A percentile compares a stretch with the other conserved stretches of the same genome.
Conservation (phyloP, 2,797 vertebrate genomes). For the Kryptolebias ocellatus region DNA sequence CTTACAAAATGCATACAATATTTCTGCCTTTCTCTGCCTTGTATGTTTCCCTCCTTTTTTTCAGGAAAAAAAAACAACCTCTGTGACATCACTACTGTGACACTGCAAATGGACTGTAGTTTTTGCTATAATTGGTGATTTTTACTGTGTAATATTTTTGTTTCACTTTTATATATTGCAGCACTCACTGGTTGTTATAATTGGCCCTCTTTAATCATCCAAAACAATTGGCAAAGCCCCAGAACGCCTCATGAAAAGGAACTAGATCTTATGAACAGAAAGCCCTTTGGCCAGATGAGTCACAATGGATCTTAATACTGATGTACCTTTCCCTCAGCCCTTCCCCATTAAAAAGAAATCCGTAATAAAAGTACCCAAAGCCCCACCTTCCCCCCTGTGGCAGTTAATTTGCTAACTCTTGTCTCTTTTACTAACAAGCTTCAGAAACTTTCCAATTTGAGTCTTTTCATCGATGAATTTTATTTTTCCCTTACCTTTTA, state of each 20-base stretch:
- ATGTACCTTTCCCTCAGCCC: conserved; percentile 51
- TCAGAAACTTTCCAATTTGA: conserved; percentile 79
- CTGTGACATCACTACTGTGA: not conserved
- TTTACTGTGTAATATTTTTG: conserved; percentile 51
- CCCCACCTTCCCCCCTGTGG: conserved; percentile 61
- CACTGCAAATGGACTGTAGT: conserved; percentile 6
- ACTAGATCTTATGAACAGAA: conserved; percentile 22
- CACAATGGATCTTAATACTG: conserved; percentile 64
- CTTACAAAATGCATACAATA: not conserved
- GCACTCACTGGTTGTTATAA: conserved; percentile 23
- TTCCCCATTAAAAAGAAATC: conserved; percentile 42
- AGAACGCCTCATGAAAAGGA: conserved; percentile 31
- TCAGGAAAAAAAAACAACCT: not conserved
- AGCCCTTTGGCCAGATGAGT: conserved; percentile 59
- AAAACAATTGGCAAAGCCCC: conserved; percentile 54
- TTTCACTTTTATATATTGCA: conserved; percentile 38
- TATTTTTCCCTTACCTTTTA: conserved; percentile 72
- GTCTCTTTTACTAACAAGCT: conserved; percentile 87
- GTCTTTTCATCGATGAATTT: conserved; percentile 77
- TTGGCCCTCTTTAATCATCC: conserved; percentile 37
- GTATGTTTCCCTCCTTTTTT: conserved; percentile 4
- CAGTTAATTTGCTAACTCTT: conserved; percentile 84
- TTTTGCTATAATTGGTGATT: conserved; percentile 20
- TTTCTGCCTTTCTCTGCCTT: conserved; percentile 11
- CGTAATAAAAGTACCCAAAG: conserved; percentile 54